Evolutionary conservation across 2,888 invertebrate species (phyloP).

Genomic region (Microchrysa polita): DNA sequence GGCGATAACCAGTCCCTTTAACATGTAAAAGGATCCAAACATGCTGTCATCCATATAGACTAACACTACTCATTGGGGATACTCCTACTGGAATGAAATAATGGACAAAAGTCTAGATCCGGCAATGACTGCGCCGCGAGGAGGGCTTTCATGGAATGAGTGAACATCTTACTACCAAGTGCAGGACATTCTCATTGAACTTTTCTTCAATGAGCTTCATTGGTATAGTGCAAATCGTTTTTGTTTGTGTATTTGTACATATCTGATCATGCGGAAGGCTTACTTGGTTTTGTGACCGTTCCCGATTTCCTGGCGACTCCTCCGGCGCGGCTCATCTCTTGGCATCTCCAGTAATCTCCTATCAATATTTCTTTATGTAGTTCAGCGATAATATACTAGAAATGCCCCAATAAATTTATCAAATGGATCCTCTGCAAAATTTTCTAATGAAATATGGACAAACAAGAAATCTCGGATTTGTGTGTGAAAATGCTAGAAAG

Average conservation of each 20-base stretch:
- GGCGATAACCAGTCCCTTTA: neutral
- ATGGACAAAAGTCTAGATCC: neutral
- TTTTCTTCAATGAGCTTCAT: constrained; percentile 23
- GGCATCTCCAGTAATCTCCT: too few species aligned
- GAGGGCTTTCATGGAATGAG: constrained; percentile 5
- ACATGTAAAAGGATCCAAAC: constrained; percentile 15
- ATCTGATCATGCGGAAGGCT: neutral
- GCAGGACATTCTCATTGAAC: constrained; percentile 20
- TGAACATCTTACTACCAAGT: neutral
- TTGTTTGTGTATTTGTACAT: neutral
- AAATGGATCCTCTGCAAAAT: too few species aligned
- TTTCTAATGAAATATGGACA: too few species aligned
- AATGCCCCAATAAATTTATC: too few species aligned
- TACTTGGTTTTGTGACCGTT: neutral
- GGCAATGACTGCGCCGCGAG: constrained; percentile 1
- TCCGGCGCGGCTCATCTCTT: neutral
- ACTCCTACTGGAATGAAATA: constrained; percentile 18
- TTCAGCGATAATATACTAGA: too few species aligned
- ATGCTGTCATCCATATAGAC: constrained; percentile 1
- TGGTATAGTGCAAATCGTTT: neutral
- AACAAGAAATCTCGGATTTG: neutral
- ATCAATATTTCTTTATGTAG: too few species aligned
- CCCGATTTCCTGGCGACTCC: neutral
- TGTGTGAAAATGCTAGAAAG: constrained; percentile 1
- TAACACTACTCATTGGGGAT: neutral